Evolutionary conservation across 1,140 invertebrate genomes (phyloP).

Genomic region (Octopus bimaculoides): DNA sequence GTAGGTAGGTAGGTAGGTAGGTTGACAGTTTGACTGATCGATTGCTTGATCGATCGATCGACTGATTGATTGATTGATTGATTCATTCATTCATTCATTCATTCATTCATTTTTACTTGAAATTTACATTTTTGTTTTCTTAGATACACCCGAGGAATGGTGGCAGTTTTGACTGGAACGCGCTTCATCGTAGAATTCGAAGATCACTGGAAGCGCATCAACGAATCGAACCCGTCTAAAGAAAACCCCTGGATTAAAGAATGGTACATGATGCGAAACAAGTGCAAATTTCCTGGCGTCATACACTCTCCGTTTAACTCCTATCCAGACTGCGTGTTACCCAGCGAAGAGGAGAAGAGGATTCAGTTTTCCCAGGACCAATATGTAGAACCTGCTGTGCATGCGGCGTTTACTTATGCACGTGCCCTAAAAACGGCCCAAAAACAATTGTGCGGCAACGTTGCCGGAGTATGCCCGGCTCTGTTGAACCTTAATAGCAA

Average conservation of each 20-base stretch:
- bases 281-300: conserved; percentile 33
- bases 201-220: conserved; percentile 54
- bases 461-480: conserved; percentile 45
- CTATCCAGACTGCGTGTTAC: conserved; percentile 15
- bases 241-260: conserved; percentile 56
- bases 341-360: conserved; percentile 23
- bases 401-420: conserved; percentile 56
- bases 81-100: neutral
- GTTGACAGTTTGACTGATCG: too few relatives aligned
- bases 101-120: neutral
- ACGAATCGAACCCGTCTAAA: conserved; percentile 37
- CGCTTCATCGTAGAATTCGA: conserved; percentile 48
- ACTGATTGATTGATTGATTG: neutral
- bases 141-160: conserved; percentile 40
- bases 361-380: conserved; percentile 41
- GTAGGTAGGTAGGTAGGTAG: too few relatives aligned
- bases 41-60: neutral
- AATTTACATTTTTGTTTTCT: neutral
- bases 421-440: conserved; percentile 54
- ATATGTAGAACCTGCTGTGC: conserved; percentile 55
- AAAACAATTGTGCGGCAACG: conserved; percentile 40
- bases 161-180: conserved; percentile 43
- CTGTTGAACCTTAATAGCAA: conserved; percentile 43
- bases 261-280: conserved; percentile 48
- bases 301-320: conserved; percentile 19